Evolutionary conservation across 2,797 vertebrate genomes (phyloP).

Genomic region (Aulostomus chinensis): DNA sequence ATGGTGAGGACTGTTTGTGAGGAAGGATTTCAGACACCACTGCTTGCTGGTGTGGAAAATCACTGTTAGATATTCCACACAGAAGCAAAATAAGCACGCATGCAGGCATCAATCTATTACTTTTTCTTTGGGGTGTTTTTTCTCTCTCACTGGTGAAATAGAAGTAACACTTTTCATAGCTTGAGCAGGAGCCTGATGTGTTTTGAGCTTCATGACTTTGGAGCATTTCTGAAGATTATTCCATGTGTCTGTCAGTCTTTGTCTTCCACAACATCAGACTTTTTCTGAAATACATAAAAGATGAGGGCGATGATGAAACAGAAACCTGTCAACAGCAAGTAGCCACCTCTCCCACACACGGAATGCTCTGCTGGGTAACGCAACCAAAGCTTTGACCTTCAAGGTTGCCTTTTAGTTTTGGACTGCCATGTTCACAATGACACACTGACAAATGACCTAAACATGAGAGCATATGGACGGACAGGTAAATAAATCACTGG

Average conservation of each 20-base stretch:
- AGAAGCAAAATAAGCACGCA: conserved; percentile 58
- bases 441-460: no score
- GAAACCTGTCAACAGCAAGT: no score
- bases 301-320: no score
- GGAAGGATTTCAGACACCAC: conserved; percentile 40
- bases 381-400: no score
- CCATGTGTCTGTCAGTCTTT: conserved; percentile 1
- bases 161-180: conserved; percentile 42
- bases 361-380: no score
- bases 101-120: conserved; percentile 54
- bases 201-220: not conserved
- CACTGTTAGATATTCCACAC: conserved; percentile 43
- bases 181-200: not conserved
- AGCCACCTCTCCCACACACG: no score
- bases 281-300: conserved; percentile 31
- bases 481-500: no score
- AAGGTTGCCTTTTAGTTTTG: no score
- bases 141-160: conserved; percentile 16
- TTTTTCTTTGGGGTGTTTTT: conserved; percentile 19
- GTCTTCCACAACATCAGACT: conserved; percentile 9
- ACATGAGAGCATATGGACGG: no score
- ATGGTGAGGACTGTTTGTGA: conserved; percentile 29
- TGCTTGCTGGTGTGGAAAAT: conserved; percentile 62
- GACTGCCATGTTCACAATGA: no score
- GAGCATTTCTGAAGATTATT: conserved; percentile 33